Percentiles rank a stretch among this genome's conserved stretches.
Evolutionary conservation across 2,113 vertebrate species (phyloP).

Genomic region (Colossoma macropomum): DNA sequence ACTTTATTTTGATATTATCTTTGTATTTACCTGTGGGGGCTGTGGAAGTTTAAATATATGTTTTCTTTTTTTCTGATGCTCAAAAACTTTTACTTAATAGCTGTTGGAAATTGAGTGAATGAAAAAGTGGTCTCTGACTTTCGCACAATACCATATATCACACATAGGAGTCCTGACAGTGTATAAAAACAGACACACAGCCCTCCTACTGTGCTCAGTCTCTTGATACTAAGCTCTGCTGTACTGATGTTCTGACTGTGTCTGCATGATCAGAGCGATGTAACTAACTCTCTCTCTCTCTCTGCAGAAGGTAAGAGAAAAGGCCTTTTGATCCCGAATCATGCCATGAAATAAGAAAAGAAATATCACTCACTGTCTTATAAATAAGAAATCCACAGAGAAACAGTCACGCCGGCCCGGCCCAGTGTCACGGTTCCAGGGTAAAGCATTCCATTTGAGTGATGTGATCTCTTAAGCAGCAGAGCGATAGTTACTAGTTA

Average conservation of each 20-base stretch:
- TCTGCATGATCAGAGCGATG: slow-evolving; percentile 9
- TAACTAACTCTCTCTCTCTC: not conserved
- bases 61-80: too few species aligned
- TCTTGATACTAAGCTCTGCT: not conserved
- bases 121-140: too few species aligned
- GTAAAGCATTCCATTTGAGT: not conserved
- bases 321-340: not conserved
- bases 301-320: not conserved
- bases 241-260: slow-evolving; percentile 30
- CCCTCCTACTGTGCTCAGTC: not conserved
- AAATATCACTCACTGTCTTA: not conserved
- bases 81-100: too few species aligned
- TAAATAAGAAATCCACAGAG: slow-evolving; percentile 1
- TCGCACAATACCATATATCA: too few species aligned
- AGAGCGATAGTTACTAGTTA: not conserved
- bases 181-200: not conserved
- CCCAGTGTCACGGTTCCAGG: not conserved
- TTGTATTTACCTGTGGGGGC: too few species aligned
- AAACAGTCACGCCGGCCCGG: not conserved
- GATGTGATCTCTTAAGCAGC: slow-evolving; percentile 15
- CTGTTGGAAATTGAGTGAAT: too few species aligned
- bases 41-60: too few species aligned
- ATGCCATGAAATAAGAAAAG: not conserved
- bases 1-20: too few species aligned
- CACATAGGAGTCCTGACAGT: not conserved